Conservation (phyloP, 2,113 vertebrate species). For the Miniopterus natalensis region DNA sequence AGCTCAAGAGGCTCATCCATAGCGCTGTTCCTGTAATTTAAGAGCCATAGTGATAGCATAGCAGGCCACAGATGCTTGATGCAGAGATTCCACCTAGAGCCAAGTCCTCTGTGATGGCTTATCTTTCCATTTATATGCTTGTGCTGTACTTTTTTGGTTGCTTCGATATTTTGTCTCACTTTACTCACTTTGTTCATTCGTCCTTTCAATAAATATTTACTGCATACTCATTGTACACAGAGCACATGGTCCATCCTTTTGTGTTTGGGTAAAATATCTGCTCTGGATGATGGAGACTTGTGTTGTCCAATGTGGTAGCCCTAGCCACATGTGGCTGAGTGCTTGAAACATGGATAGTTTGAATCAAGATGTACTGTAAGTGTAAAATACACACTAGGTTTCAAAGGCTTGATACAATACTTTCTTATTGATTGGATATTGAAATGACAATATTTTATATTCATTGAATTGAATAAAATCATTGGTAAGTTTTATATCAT, state of each 20-base stretch:
- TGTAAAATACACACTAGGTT: background rate
- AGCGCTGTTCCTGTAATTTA: background rate
- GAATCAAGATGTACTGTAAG: background rate
- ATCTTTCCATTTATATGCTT: background rate
- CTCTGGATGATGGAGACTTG: background rate
- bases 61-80: background rate
- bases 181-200: background rate
- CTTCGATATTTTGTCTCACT: slow-evolving; percentile 32
- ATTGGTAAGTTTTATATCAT: slow-evolving; percentile 22
- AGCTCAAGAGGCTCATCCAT: background rate
- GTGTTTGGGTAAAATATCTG: slow-evolving; percentile 29
- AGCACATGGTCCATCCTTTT: background rate
- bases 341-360: background rate
- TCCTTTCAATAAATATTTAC: slow-evolving; percentile 9
- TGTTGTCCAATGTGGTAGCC: background rate
- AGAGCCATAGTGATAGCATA: background rate
- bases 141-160: background rate
- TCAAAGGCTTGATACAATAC: slow-evolving; percentile 12
- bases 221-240: background rate
- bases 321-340: background rate
- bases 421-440: slow-evolving; percentile 24
- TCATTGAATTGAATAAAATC: slow-evolving; percentile 1
- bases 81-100: background rate
- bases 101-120: slow-evolving; percentile 12
- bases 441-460: slow-evolving; percentile 38